phyloP scores from a whole-genome alignment of 2,888 invertebrate genomes.

The Agrochola circellaris region DNA sequence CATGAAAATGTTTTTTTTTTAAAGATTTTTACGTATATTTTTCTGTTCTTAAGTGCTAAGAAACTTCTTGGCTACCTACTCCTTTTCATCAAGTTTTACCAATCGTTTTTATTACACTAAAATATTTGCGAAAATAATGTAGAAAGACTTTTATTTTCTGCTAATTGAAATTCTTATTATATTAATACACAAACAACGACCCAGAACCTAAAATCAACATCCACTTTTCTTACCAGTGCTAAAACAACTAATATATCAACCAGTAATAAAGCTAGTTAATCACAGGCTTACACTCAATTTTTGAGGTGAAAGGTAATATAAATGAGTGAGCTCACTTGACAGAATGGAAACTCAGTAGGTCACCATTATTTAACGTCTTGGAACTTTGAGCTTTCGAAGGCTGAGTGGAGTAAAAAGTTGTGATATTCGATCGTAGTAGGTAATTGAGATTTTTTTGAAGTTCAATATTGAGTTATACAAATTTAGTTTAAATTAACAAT shows the following conservation, averaged over 20 bases:
- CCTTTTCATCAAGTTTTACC: background rate
- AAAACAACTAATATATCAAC: slow-evolving; percentile 32
- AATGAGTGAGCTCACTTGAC: slow-evolving; percentile 26
- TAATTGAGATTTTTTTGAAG: slow-evolving; percentile 2
- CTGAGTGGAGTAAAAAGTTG: background rate
- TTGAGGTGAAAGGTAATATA: slow-evolving; percentile 42
- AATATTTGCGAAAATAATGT: background rate
- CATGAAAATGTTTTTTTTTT: too few relatives aligned
- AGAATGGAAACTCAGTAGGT: background rate
- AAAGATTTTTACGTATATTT: too few relatives aligned
- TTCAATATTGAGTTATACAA: too few relatives aligned
- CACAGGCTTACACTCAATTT: slow-evolving; percentile 45
- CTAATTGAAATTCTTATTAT: background rate
- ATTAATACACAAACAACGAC: background rate
- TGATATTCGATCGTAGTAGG: background rate
- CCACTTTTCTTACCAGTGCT: background rate
- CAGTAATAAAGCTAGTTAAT: slow-evolving; percentile 28
- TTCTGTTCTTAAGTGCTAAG: too few relatives aligned
- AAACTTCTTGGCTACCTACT: too few relatives aligned
- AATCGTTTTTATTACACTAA: background rate
- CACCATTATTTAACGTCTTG: slow-evolving; percentile 34
- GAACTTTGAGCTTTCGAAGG: slow-evolving; percentile 7
- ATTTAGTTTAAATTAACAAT: too few relatives aligned
- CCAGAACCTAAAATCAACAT: background rate
- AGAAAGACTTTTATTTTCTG: background rate